Conservation (phyloP, 2,888 invertebrate species). For the Ditula angustiorana region DNA sequence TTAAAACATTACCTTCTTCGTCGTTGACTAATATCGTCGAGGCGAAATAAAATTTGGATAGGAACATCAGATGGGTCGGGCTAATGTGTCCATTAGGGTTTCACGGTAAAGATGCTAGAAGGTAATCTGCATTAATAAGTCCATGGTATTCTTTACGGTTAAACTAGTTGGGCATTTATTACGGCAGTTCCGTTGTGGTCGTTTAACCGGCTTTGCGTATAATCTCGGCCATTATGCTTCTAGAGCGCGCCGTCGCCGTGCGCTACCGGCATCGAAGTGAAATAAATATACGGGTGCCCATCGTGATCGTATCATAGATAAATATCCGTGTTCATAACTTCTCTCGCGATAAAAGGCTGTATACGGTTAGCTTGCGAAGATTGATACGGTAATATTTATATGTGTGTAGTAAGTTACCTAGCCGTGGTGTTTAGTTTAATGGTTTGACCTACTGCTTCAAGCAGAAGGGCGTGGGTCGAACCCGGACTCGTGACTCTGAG, state of each 20-base stretch:
- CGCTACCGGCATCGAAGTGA: conserved; percentile 50
- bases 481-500: no score
- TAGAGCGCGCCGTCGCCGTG: conserved; percentile 46
- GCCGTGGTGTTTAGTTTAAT: no score
- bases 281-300: conserved; percentile 45
- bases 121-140: conserved; percentile 33
- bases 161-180: conserved; percentile 31
- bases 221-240: conserved; percentile 40
- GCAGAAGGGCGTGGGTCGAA: no score
- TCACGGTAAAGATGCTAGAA: conserved; percentile 8
- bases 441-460: no score
- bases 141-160: conserved; percentile 17
- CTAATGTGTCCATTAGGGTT: conserved; percentile 13
- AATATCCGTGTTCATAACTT: neutral
- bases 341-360: neutral
- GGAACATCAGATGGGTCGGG: conserved; percentile 1
- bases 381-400: no score
- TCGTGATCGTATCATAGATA: neutral
- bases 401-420: no score
- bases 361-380: neutral
- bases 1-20: conserved; percentile 34
- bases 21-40: neutral
- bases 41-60: conserved; percentile 11
- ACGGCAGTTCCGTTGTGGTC: conserved; percentile 45
- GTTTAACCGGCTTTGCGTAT: conserved; percentile 48